A percentile compares a stretch with the other conserved stretches of the same genome.
These are phyloP conservation scores for Bursaphelenchus okinawaensis DNA, from an alignment of 2,888 invertebrate genomes.

Conservation along the genomic window DNA sequence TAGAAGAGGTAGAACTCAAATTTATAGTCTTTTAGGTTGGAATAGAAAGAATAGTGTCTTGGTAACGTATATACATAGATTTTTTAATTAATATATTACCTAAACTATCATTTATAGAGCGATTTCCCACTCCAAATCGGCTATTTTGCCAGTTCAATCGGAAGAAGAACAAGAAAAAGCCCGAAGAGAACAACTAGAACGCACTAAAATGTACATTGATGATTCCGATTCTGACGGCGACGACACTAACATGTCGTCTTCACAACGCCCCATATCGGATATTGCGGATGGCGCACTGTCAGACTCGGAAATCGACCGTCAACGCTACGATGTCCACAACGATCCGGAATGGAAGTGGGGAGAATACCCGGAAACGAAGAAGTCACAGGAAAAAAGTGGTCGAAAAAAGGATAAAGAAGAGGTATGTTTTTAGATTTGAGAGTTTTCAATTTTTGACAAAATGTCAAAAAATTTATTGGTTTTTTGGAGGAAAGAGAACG, in stretches of 20 bases:
- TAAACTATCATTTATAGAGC: slow-evolving; percentile 7
- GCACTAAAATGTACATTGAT: not conserved
- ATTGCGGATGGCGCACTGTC: slow-evolving; percentile 51
- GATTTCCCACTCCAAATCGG: slow-evolving; percentile 16
- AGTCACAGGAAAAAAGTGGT: slow-evolving; percentile 22
- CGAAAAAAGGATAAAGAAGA: slow-evolving; percentile 9
- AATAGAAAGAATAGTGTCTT: no score
- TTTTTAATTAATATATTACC: no score
- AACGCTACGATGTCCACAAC: slow-evolving; percentile 19
- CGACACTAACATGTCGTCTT: not conserved
- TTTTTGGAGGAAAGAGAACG: not conserved
- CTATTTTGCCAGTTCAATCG: not conserved
- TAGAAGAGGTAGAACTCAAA: no score
- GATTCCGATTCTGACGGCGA: slow-evolving; percentile 8
- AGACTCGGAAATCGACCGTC: slow-evolving; percentile 51
- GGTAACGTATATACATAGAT: no score
- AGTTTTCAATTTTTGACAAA: no score
- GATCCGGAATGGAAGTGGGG: slow-evolving; percentile 60
- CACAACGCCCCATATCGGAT: not conserved
- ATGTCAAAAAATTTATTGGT: no score
- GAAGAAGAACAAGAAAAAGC: not conserved
- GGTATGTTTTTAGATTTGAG: not conserved
- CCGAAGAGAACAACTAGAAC: not conserved
- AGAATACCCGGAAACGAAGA: slow-evolving; percentile 53
- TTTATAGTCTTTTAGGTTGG: no score